Base-by-base conservation (phyloP, 2,113 vertebrate species). In the Colossoma macropomum region DNA sequence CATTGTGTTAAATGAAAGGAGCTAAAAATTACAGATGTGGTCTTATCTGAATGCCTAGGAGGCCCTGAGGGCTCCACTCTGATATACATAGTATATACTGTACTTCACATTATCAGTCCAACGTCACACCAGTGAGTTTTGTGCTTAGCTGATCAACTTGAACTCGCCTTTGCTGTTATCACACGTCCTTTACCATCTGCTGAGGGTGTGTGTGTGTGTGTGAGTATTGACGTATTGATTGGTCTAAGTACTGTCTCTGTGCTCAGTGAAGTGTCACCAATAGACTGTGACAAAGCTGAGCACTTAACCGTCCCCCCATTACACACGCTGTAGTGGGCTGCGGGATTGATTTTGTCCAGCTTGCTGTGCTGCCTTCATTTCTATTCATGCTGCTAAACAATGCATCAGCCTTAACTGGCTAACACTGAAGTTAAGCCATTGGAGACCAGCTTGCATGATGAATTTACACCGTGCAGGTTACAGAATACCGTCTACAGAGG, bases 221-320 rank as follows among this genome's bases (percentile, higher is more conserved):
- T 19, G 52, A 59, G 75, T 77, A 23, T 32, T 25, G 62, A 23
- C 21, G 30, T 65, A 32, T 78, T 34, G 76, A 50, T 84, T 23
- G 1, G 54, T 38, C 81, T 59, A 17, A 63, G 50, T 9, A 71
- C 32, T 6, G 54, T 10, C 69, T 63, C 56, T 0, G 25, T 52
- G 71, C 21, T 63, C 56, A 52, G 27, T 66, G 23, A 16, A 23
- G 80, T 48, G 23, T 10, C 25, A 25, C 60, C 32, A 38, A 81
- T 74, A 50, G 50, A 16, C 41, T 13, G 56, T 19, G 71, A 66
- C 71, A 75, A 62, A 81, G 45, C 56, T 34, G 45, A 41, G 32
- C 21, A 70, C 66, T 70, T 70, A 41, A 70, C 30, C 66, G 41
- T 34, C 66, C 66, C 21, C 50, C 32, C 50, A 52, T 45, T 81